A percentile compares a stretch with the other conserved stretches of the same genome.
Evolutionary conservation across 2,113 vertebrate species (phyloP).

Genomic region (Leptocoma aspasia): DNA sequence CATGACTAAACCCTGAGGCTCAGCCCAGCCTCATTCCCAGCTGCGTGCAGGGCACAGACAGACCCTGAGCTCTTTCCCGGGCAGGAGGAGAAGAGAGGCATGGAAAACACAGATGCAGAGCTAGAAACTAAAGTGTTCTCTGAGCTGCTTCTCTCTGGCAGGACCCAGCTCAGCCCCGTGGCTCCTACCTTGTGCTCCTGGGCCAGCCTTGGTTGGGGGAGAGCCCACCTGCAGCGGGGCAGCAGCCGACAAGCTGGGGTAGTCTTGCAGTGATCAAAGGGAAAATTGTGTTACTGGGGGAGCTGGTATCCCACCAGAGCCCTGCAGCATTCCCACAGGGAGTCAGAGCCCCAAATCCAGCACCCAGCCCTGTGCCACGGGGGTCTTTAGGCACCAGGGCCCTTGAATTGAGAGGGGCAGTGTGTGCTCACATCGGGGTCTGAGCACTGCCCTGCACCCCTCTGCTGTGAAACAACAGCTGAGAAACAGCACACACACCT

Average conservation of each 20-base stretch:
- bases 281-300: constrained; percentile 21
- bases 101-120: background rate
- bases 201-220: background rate
- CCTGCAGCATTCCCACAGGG: background rate
- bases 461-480: background rate
- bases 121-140: background rate
- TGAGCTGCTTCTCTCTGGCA: rapidly evolving
- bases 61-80: background rate
- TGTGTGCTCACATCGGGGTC: background rate
- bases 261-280: constrained; percentile 49
- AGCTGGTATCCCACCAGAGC: background rate
- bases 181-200: constrained; percentile 69
- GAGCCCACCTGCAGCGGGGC: constrained; percentile 46
- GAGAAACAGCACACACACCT: background rate
- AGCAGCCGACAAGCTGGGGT: background rate
- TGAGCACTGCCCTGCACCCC: background rate
- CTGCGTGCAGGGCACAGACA: background rate
- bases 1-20: background rate
- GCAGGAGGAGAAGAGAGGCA: background rate
- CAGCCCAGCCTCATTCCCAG: background rate
- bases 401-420: background rate
- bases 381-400: background rate
- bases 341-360: background rate
- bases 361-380: rapidly evolving
- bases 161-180: background rate